A percentile compares a stretch with the other conserved stretches of the same genome.
Evolutionary conservation across 2,797 vertebrate species (phyloP).

Genomic region (Yasuhikotakia modesta): DNA sequence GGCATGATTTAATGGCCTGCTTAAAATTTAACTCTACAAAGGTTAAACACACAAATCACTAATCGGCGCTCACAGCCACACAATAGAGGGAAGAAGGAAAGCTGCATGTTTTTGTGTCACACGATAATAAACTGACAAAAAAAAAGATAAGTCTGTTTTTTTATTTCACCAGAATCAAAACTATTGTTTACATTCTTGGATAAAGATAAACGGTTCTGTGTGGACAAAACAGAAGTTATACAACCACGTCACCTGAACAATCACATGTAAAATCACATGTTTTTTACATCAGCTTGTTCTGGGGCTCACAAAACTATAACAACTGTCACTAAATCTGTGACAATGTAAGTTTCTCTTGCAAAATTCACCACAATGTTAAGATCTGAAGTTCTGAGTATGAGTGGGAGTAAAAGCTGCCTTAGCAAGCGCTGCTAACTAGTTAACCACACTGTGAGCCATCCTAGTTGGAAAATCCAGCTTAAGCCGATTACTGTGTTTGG

Average conservation of each 20-base stretch:
- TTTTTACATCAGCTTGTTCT: background rate
- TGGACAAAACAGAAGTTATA: conserved; percentile 8
- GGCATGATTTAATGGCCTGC: conserved; percentile 31
- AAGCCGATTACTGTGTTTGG: no score
- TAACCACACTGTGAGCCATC: no score
- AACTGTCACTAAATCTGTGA: background rate
- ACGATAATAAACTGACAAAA: conserved; percentile 4
- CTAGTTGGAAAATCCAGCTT: no score
- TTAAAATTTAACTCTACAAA: conserved; percentile 51
- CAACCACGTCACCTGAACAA: background rate
- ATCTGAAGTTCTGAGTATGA: no score
- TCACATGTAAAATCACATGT: background rate
- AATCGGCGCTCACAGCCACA: conserved; percentile 1
- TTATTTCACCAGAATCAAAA: background rate
- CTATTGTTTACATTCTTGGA: background rate
- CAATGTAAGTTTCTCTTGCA: background rate
- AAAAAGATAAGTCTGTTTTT: background rate
- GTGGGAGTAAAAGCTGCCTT: no score
- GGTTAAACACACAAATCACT: conserved; percentile 23
- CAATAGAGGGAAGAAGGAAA: background rate
- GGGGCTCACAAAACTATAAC: background rate
- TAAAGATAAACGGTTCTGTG: background rate
- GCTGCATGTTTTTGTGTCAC: conserved; percentile 7
- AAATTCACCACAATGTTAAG: no score
- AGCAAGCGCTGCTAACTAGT: no score